Percentiles rank a stretch among this genome's conserved stretches.
phyloP scores from a whole-genome alignment of 2,113 vertebrate genomes.

The Lagopus muta region DNA sequence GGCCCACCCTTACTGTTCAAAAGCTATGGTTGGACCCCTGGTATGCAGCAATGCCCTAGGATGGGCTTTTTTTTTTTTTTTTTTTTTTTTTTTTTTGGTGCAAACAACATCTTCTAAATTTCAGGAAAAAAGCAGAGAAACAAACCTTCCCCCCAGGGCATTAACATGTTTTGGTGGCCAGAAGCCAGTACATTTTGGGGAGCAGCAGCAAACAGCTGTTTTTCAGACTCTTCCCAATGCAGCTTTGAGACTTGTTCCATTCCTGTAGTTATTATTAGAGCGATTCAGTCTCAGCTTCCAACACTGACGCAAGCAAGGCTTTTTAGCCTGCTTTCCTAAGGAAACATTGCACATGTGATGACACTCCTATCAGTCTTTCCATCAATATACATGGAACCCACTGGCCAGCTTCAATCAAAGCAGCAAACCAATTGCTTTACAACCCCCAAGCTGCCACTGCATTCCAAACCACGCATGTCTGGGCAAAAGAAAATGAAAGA shows the following conservation, averaged over 20 bases:
- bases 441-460: background rate
- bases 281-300: slow-evolving; percentile 2
- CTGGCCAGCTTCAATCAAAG: background rate
- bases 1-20: background rate
- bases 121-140: background rate
- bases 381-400: background rate
- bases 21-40: rapidly evolving
- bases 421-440: background rate
- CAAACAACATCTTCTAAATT: background rate
- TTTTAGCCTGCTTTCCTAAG: background rate
- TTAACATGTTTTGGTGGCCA: background rate
- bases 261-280: background rate
- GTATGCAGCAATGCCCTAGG: background rate
- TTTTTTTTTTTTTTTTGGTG: background rate
- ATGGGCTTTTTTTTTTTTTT: background rate
- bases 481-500: background rate
- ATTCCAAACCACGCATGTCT: background rate
- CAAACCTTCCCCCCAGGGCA: background rate
- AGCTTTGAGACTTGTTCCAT: background rate
- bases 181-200: slow-evolving; percentile 13
- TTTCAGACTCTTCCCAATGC: background rate
- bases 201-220: slow-evolving; percentile 32
- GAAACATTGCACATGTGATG: background rate
- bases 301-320: background rate
- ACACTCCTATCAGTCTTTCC: background rate